Evolutionary conservation across 1,140 invertebrate genomes (phyloP), one percentile per base, ranked within the genome.

Genomic region (Ceratitis capitata): DNA sequence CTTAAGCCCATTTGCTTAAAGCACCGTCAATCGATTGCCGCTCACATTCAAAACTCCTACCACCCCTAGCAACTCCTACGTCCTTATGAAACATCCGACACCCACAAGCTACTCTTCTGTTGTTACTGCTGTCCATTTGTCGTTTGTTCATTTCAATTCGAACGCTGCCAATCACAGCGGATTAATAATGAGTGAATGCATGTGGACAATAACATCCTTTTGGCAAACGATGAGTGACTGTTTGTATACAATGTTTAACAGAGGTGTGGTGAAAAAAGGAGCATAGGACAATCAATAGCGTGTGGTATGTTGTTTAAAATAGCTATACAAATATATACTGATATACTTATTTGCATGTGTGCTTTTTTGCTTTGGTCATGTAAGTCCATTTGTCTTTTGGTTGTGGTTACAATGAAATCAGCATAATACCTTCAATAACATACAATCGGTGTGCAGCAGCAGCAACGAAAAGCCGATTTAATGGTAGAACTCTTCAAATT

Each of bases 121-220:
- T n/a, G n/a, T n/a, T n/a, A n/a, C 69, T 45, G 69, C 23, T 45
- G 69, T 42, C n/a, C 69, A 78, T n/a, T 78, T 78, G 39, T 78
- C 69, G 69, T 78, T 78, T 78, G 69, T 78, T 78, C 69, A 78
- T 78, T 78, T 78, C 69, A 78, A 45, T 78, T 78, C 69, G 69
- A 78, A 78, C 42, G 69, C 69, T 78, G 69, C 69, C 69, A 78
- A 78, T 78, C 69, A 78, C 69, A 78, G 69, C 69, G 69, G 69
- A 78, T 78, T 78, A 78, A 78, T 78, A 78, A 78, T 78, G 69
- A 78, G 69, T 78, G 69, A 78, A 32, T 42, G 69, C 42, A n/a
- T 26, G 39, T 78, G 69, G 69, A 78, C 69, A 78, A 78, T 78
- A 39, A 39, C 19, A 47, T 78, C 39, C 69, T 78, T 78, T 78